These are phyloP conservation scores for Watsonalla cultraria DNA, from an alignment of 2,888 invertebrate genomes.

Conservation along the genomic window DNA sequence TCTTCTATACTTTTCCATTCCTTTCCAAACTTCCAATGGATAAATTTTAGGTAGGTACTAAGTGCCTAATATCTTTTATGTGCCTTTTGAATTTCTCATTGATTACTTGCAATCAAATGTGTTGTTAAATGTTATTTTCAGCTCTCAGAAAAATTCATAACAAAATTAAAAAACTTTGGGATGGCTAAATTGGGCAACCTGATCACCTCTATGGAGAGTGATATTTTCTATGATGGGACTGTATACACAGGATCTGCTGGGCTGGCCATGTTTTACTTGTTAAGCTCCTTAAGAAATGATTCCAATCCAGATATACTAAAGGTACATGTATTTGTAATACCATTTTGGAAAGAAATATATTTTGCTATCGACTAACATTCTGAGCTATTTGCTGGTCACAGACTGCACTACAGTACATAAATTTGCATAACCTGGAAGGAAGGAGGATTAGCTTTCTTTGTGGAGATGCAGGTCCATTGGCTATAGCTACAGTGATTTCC, in stretches of 20 bases:
- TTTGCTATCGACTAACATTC: not conserved
- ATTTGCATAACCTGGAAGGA: slow-evolving; percentile 49
- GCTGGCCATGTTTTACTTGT: slow-evolving; percentile 81
- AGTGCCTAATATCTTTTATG: too few species aligned
- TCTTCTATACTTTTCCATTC: too few species aligned
- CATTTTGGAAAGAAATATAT: not conserved
- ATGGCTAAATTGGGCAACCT: slow-evolving; percentile 54
- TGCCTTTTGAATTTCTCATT: too few species aligned
- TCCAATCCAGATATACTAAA: slow-evolving; percentile 32
- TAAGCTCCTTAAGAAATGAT: slow-evolving; percentile 49
- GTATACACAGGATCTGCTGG: slow-evolving; percentile 89
- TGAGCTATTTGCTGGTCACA: slow-evolving; percentile 22
- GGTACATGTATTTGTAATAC: slow-evolving; percentile 24
- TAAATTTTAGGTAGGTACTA: too few species aligned
- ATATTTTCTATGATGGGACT: slow-evolving; percentile 78
- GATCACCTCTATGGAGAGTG: slow-evolving; percentile 55
- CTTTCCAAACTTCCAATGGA: too few species aligned
- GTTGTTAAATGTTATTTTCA: slow-evolving; percentile 29
- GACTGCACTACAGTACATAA: slow-evolving; percentile 48
- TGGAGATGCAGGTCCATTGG: slow-evolving; percentile 89
- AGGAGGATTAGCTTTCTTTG: slow-evolving; percentile 83
- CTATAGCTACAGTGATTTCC: slow-evolving; percentile 84
- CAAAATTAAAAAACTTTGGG: slow-evolving; percentile 56
- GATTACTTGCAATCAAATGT: too few species aligned
- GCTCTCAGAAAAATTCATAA: slow-evolving; percentile 69